A percentile compares a stretch with the other conserved stretches of the same genome.
These are phyloP conservation scores for Cyrtodaria siliqua DNA, from an alignment of 2,888 invertebrate genomes.

Conservation along the genomic window DNA sequence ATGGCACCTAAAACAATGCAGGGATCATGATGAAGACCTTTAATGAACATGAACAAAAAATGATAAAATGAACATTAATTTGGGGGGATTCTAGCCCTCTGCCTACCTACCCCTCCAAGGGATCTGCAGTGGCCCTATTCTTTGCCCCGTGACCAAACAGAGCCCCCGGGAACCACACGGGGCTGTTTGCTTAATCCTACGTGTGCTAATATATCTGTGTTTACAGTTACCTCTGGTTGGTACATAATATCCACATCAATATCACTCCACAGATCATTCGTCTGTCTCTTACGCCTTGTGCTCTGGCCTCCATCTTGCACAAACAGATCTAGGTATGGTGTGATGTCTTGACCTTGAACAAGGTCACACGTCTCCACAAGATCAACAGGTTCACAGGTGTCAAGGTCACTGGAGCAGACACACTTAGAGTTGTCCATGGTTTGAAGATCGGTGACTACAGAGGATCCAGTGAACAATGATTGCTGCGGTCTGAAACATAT, in stretches of 20 bases:
- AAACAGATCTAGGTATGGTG: conserved; percentile 16
- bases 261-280: not conserved
- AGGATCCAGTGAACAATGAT: conserved; percentile 29
- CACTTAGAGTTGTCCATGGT: conserved; percentile 10
- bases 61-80: too few relatives aligned
- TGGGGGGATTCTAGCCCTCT: too few relatives aligned
- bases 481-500: conserved; percentile 25
- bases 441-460: not conserved
- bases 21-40: too few relatives aligned
- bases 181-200: too few relatives aligned
- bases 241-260: not conserved
- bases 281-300: conserved; percentile 25
- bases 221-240: too few relatives aligned
- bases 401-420: conserved; percentile 12
- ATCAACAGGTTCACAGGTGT: conserved; percentile 19
- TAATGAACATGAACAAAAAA: too few relatives aligned
- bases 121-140: too few relatives aligned
- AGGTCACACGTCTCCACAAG: conserved; percentile 40
- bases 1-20: too few relatives aligned
- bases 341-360: conserved; percentile 29
- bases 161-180: too few relatives aligned
- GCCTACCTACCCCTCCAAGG: too few relatives aligned
- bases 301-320: not conserved
- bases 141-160: too few relatives aligned
- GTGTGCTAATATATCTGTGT: too few relatives aligned